A percentile compares a stretch with the other conserved stretches of the same genome.
Evolutionary conservation across 2,797 vertebrate genomes (phyloP).

Genomic region (Syngnathus acus): DNA sequence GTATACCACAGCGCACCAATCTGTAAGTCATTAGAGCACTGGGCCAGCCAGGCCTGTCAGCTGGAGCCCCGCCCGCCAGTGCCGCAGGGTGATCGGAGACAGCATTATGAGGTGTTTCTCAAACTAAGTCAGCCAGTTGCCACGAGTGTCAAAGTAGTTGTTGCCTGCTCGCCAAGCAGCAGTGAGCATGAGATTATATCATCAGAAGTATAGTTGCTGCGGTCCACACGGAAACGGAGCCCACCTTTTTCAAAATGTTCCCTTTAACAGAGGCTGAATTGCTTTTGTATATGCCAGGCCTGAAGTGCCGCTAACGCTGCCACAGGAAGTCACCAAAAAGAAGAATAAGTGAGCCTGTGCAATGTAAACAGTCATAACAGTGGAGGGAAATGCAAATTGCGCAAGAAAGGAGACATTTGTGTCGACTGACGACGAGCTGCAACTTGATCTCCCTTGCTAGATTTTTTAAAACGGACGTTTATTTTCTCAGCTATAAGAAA

Average conservation of each 20-base stretch:
- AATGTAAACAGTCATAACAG: not conserved
- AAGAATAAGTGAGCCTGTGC: not conserved
- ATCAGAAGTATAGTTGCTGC: not conserved
- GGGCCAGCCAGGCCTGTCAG: conserved; percentile 58
- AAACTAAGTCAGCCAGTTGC: conserved; percentile 28
- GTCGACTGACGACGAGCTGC: not conserved
- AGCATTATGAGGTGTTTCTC: conserved; percentile 43
- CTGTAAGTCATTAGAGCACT: conserved; percentile 88
- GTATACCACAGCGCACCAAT: conserved; percentile 71
- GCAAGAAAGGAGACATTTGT: not conserved
- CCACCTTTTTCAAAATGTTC: not conserved
- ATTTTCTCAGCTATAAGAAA: too few relatives aligned
- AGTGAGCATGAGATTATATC: conserved; percentile 1
- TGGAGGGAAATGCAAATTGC: not conserved
- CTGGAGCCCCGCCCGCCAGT: conserved; percentile 79
- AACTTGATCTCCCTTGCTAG: too few relatives aligned
- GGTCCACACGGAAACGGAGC: not conserved
- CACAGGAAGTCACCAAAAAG: not conserved
- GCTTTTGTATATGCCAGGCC: not conserved
- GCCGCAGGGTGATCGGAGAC: conserved; percentile 55
- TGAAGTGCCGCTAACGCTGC: not conserved
- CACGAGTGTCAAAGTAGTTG: conserved; percentile 54
- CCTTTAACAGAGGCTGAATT: not conserved
- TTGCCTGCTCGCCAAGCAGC: conserved; percentile 69
- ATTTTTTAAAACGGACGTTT: too few relatives aligned